These are phyloP conservation scores for Coptodon rendalli DNA, from an alignment of 2,113 vertebrate species.

Conservation along the genomic window DNA sequence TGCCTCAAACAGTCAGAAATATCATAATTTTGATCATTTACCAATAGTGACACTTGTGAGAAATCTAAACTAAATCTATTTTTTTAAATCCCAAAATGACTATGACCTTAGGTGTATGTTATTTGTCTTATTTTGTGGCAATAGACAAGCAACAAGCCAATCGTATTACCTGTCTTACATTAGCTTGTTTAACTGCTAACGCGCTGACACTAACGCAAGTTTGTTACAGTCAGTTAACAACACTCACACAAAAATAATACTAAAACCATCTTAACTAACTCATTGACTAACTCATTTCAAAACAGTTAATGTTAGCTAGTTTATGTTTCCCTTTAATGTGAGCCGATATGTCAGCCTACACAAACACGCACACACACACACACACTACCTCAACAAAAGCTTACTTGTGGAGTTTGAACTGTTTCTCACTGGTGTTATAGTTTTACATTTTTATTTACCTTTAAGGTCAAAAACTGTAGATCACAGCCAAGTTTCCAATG, in stretches of 20 bases:
- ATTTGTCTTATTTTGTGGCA: neutral
- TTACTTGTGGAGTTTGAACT: no score
- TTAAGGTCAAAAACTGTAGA: no score
- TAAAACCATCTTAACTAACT: neutral
- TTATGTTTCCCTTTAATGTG: neutral
- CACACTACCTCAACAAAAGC: no score
- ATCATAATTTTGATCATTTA: no score
- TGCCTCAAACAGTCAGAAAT: no score
- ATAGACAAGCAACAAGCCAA: neutral
- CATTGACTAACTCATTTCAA: neutral
- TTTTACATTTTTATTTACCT: no score
- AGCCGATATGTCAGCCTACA: fast-evolving
- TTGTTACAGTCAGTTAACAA: neutral
- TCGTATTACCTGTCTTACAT: neutral
- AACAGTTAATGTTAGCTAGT: neutral
- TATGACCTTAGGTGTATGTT: neutral
- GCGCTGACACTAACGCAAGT: neutral
- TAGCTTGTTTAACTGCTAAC: neutral
- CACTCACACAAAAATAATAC: neutral
- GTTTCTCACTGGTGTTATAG: no score
- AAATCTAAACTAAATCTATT: neutral
- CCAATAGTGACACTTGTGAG: no score
- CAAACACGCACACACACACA: no score
- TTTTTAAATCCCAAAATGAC: neutral
- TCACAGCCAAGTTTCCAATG: no score